phyloP scores from a whole-genome alignment of 1,140 invertebrate genomes.

The Pogonomyrmex barbatus region DNA sequence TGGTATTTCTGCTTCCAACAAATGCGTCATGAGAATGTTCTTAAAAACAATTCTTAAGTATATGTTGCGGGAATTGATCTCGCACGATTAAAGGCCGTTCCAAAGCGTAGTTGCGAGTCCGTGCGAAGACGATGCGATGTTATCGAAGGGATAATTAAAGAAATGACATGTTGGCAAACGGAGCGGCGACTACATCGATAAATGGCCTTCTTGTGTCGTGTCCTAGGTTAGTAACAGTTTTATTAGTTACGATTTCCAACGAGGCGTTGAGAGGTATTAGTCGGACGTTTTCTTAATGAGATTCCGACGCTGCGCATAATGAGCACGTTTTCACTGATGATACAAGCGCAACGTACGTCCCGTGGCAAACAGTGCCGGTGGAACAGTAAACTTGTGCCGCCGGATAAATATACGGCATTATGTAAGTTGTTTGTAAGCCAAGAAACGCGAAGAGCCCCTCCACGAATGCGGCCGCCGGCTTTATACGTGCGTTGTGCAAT shows the following conservation, averaged over 20 bases:
- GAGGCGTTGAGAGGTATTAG: constrained; percentile 22
- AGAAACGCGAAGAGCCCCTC: constrained; percentile 48
- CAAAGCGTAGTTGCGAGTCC: background rate
- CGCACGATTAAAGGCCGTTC: constrained; percentile 29
- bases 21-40: constrained; percentile 26
- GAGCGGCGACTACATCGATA: constrained; percentile 28
- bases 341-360: constrained; percentile 17
- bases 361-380: constrained; percentile 54
- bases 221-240: constrained; percentile 26
- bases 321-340: constrained; percentile 48
- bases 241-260: constrained; percentile 15
- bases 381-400: constrained; percentile 71
- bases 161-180: background rate
- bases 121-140: constrained; percentile 31
- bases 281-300: constrained; percentile 64
- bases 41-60: constrained; percentile 60
- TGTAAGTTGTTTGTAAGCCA: constrained; percentile 77
- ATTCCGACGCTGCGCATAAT: constrained; percentile 44
- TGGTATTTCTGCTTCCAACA: background rate
- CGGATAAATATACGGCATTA: constrained; percentile 79
- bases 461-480: constrained; percentile 42
- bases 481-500: constrained; percentile 65
- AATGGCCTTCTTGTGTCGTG: constrained; percentile 7
- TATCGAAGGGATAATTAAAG: constrained; percentile 50
- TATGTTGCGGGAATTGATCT: constrained; percentile 19